Evolutionary conservation across 2,113 vertebrate genomes (phyloP), one percentile per base, ranked within the genome.

Genomic region (Pyrgilauda ruficollis): DNA sequence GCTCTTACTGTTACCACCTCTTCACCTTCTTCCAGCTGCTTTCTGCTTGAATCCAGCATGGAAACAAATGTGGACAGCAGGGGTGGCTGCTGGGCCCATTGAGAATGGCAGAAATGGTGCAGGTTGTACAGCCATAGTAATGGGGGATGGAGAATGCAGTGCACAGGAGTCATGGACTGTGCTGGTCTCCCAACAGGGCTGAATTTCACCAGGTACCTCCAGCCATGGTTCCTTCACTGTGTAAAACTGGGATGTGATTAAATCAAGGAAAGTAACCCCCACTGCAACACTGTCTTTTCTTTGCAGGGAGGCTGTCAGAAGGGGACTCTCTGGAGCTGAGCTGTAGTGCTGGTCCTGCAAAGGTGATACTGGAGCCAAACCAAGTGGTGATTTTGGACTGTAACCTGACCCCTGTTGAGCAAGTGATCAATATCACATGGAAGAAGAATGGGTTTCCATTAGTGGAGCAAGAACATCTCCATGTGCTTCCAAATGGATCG

Each of bases 401-500:
- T 92, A 98, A 98, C 94, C 97, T 99, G 72, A 98, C 96, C 53
- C 91, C 97, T 7, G 82, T 84, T 5, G 98, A 99, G 55, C 94
- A 97, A 47, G 98, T 98, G 44, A 97, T 97, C 91, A 98, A 98
- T 78, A 76, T 99, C 96, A 99, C 98, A 1, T 99, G 99, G 99
- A 97, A 98, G 94, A 98, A 98, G 96, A 98, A 99, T 41, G 99
- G 98, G 28, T 94, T 97, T 67, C 90, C 97, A 22, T 90, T 98
- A 74, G 97, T 97, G 16, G 98, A 98, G 81, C 94, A 95, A 21
- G 95, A 98, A 44, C 92, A 97, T 46, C 97, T 98, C 82, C 98
- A 70, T 6, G 82, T 98, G 44, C 97, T 99, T 52, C 97, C 98
- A 14, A 99, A 99, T 27, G 98, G 99, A 73, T 99, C 99, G 0